Conservation (phyloP, 2,888 invertebrate genomes). For the Tryphoninae sp. region DNA sequence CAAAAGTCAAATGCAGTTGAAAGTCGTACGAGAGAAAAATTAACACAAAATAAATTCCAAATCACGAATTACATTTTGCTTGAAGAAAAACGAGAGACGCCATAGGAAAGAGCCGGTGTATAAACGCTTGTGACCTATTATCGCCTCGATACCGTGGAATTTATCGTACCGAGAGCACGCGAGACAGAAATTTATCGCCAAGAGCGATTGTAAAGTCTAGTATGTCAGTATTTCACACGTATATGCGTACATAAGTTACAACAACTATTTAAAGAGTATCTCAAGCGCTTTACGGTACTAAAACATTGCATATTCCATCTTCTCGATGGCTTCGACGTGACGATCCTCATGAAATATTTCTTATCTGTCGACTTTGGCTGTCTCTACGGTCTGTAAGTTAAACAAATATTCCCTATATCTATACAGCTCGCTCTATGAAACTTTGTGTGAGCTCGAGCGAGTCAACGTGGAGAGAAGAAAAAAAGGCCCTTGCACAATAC, state of each 20-base stretch:
- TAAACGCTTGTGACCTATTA: slow-evolving; percentile 44
- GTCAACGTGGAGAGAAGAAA: slow-evolving; percentile 22
- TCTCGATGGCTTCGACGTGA: neutral
- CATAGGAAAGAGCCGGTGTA: slow-evolving; percentile 10
- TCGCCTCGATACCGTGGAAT: slow-evolving; percentile 18
- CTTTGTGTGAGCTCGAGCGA: slow-evolving; percentile 42
- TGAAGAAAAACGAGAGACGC: slow-evolving; percentile 30
- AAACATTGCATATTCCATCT: slow-evolving; percentile 1
- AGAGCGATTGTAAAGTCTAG: slow-evolving; percentile 8
- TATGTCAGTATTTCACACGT: neutral
- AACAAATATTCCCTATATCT: neutral
- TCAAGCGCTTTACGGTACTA: neutral
- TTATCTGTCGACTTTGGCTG: neutral
- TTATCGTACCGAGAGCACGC: slow-evolving; percentile 3
- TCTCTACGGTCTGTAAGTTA: neutral
- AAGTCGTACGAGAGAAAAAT: neutral
- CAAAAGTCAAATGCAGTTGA: neutral
- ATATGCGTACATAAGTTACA: neutral
- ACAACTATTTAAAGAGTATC: neutral
- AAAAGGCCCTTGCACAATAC: slow-evolving; percentile 34
- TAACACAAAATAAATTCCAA: neutral
- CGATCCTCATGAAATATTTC: neutral
- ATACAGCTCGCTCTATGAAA: neutral
- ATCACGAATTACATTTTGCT: slow-evolving; percentile 19
- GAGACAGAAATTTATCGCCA: slow-evolving; percentile 38